Conservation (phyloP, 2,113 vertebrate genomes). For the Blennius ocellaris region DNA sequence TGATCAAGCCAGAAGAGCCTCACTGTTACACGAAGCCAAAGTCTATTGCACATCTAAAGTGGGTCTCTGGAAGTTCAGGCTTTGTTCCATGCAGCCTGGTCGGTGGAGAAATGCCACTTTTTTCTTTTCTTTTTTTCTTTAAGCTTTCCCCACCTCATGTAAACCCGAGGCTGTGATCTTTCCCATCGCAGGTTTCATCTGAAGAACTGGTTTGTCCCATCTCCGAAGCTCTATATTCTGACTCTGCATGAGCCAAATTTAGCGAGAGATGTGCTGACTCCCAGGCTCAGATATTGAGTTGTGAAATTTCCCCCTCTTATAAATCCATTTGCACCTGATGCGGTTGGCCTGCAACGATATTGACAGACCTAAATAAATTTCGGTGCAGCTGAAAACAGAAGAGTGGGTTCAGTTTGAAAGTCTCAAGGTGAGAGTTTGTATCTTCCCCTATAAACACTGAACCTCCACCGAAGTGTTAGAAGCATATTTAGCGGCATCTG, state of each 20-base stretch:
- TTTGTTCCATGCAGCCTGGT: too few species aligned
- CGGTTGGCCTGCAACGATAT: slow-evolving; percentile 34
- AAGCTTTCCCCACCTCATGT: too few species aligned
- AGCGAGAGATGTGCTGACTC: slow-evolving; percentile 27
- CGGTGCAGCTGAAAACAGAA: slow-evolving; percentile 12
- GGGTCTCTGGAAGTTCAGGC: too few species aligned
- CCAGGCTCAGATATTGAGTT: slow-evolving; percentile 32
- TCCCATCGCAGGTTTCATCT: slow-evolving; percentile 14
- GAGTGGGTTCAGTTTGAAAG: background rate
- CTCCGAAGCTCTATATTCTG: slow-evolving; percentile 25
- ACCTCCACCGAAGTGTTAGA: slow-evolving; percentile 1
- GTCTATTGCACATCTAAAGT: slow-evolving; percentile 2
- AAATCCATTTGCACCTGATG: slow-evolving; percentile 43
- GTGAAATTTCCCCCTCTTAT: slow-evolving; percentile 11
- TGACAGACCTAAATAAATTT: slow-evolving; percentile 37
- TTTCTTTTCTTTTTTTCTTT: too few species aligned
- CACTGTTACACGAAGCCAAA: background rate
- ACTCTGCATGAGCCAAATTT: slow-evolving; percentile 34
- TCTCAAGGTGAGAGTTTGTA: slow-evolving; percentile 36
- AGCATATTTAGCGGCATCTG: background rate
- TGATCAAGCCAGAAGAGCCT: too few species aligned
- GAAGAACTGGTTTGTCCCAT: slow-evolving; percentile 16
- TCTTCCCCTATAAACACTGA: background rate
- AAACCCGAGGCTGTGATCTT: background rate
- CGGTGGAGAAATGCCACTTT: too few species aligned